A percentile compares a stretch with the other conserved stretches of the same genome.
Conservation (phyloP, 1,140 invertebrate species). For the Tetraneura akinire region DNA sequence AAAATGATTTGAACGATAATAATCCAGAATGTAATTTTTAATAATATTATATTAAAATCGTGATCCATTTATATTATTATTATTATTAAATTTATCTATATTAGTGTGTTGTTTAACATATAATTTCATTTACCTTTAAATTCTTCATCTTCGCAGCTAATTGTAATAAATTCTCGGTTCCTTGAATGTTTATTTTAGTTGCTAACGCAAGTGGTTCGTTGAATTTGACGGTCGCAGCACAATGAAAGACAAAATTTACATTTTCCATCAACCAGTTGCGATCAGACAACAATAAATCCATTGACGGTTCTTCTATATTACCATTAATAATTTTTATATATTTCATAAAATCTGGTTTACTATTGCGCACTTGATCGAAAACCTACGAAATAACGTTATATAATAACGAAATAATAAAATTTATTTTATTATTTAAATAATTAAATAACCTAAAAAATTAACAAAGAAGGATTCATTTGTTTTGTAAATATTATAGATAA, state of each 20-base stretch:
- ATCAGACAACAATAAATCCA: constrained; percentile 57
- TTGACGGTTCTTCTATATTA: constrained; percentile 61
- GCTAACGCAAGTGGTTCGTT: constrained; percentile 59
- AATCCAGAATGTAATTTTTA: too few relatives aligned
- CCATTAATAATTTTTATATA: constrained; percentile 60
- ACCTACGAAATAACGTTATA: too few relatives aligned
- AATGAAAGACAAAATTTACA: constrained; percentile 87
- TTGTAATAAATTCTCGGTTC: constrained; percentile 6
- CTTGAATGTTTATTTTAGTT: constrained; percentile 29
- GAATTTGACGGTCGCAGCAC: constrained; percentile 84
- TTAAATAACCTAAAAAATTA: too few relatives aligned
- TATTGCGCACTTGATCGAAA: not conserved
- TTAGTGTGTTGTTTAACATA: too few relatives aligned
- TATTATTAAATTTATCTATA: too few relatives aligned
- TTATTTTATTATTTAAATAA: too few relatives aligned
- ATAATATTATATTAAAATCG: too few relatives aligned
- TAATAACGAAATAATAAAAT: too few relatives aligned
- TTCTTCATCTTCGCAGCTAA: constrained; percentile 20
- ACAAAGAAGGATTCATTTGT: too few relatives aligned
- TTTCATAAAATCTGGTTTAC: constrained; percentile 55
- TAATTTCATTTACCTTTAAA: constrained; percentile 24
- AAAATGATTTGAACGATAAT: too few relatives aligned
- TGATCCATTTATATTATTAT: too few relatives aligned
- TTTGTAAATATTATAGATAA: too few relatives aligned
- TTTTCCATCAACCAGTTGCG: constrained; percentile 65